Evolutionary conservation across 2,797 vertebrate species (phyloP).

Genomic region (Sebastes iracundus): DNA sequence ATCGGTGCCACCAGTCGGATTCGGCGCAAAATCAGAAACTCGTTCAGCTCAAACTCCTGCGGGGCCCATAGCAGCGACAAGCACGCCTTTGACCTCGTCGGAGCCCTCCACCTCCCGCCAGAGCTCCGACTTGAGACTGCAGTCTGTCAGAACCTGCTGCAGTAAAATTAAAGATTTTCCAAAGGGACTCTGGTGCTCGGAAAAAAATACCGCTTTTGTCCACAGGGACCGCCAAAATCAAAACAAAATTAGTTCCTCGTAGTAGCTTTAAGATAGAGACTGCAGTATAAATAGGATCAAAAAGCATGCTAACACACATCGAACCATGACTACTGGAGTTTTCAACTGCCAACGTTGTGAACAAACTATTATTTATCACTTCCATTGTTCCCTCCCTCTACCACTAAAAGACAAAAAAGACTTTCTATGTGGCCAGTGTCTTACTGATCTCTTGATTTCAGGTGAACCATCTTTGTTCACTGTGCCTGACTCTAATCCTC

Average conservation of each 20-base stretch:
- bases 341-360: neutral
- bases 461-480: conserved; percentile 18
- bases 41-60: too few relatives aligned
- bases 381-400: neutral
- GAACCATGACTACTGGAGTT: neutral
- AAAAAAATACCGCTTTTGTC: too few relatives aligned
- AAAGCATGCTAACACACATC: neutral
- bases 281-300: neutral
- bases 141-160: too few relatives aligned
- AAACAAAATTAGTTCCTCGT: neutral
- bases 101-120: too few relatives aligned
- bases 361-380: neutral
- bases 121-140: too few relatives aligned
- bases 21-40: too few relatives aligned
- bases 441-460: conserved; percentile 23
- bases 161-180: too few relatives aligned
- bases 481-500: conserved; percentile 33
- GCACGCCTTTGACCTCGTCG: too few relatives aligned
- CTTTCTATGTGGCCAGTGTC: neutral
- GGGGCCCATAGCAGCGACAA: too few relatives aligned
- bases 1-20: too few relatives aligned
- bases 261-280: neutral
- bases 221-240: neutral
- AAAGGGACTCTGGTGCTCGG: too few relatives aligned
- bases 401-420: neutral